Percentiles rank a stretch among this genome's conserved stretches.
Evolutionary conservation across 2,113 vertebrate genomes (phyloP).

Genomic region (Indri indri): DNA sequence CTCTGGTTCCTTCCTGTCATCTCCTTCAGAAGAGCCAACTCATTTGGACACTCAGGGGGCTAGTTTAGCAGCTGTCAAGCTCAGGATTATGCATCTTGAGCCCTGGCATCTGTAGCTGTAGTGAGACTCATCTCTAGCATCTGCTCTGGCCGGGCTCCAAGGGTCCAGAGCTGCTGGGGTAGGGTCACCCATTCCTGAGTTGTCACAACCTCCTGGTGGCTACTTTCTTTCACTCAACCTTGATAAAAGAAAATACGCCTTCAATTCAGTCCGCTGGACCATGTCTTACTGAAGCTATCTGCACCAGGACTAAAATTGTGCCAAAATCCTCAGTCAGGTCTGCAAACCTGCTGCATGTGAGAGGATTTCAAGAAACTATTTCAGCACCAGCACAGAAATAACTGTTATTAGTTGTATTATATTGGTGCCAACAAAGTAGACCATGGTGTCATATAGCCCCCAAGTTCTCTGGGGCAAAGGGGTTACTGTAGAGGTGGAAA

Average conservation of each 20-base stretch:
- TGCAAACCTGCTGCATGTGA: conserved; percentile 9
- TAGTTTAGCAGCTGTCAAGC: conserved; percentile 81
- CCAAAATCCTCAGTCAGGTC: conserved; percentile 32
- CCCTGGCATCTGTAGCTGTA: conserved; percentile 73
- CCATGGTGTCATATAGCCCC: background rate
- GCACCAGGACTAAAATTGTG: background rate
- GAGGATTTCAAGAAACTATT: conserved; percentile 22
- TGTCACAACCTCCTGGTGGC: conserved; percentile 38
- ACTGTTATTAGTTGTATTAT: background rate
- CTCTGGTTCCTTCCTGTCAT: conserved; percentile 76
- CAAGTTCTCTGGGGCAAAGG: background rate
- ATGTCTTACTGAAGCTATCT: background rate
- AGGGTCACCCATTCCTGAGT: conserved; percentile 60
- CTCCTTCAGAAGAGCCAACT: conserved; percentile 76
- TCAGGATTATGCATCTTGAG: conserved; percentile 80
- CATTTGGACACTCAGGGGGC: conserved; percentile 68
- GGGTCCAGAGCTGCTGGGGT: background rate
- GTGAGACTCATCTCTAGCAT: conserved; percentile 50
- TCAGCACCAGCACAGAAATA: background rate
- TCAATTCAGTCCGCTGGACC: background rate
- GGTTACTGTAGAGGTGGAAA: background rate
- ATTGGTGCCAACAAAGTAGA: background rate
- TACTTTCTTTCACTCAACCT: conserved; percentile 78
- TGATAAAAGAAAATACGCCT: conserved; percentile 70
- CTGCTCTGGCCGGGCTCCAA: conserved; percentile 78